phyloP scores from a whole-genome alignment of 2,888 invertebrate genomes.

The Bhutanitis thaidina region DNA sequence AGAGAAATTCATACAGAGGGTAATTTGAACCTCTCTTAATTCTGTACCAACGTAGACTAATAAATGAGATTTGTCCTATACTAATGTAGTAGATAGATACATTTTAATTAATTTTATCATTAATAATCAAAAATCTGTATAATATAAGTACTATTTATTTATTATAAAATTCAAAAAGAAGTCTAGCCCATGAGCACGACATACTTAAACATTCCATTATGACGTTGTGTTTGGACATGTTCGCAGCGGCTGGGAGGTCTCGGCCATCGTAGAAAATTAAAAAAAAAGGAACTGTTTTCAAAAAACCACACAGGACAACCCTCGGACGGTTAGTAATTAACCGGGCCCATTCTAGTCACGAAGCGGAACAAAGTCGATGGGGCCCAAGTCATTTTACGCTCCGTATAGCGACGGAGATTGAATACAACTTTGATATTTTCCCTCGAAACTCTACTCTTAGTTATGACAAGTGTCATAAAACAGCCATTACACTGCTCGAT shows the following conservation, averaged over 20 bases:
- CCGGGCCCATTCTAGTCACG: constrained; percentile 23
- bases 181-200: neutral
- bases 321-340: constrained; percentile 21
- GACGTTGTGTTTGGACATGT: neutral
- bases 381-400: constrained; percentile 37
- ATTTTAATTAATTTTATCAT: no score
- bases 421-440: constrained; percentile 43
- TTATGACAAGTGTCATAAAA: constrained; percentile 37
- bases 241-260: constrained; percentile 2
- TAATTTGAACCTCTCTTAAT: no score
- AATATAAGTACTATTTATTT: no score
- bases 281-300: constrained; percentile 12
- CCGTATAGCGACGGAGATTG: constrained; percentile 35
- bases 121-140: no score
- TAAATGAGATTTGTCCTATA: no score
- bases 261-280: constrained; percentile 12
- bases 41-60: no score
- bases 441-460: constrained; percentile 21
- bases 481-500: constrained; percentile 34
- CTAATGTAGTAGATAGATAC: no score
- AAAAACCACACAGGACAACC: constrained; percentile 14
- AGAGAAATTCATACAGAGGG: no score
- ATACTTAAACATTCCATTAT: constrained; percentile 12
- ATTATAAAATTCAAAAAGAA: no score
- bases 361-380: constrained; percentile 22